Percentiles rank a stretch among this genome's conserved stretches.
phyloP scores from a whole-genome alignment of 1,140 invertebrate genomes.

The Sipha flava region DNA sequence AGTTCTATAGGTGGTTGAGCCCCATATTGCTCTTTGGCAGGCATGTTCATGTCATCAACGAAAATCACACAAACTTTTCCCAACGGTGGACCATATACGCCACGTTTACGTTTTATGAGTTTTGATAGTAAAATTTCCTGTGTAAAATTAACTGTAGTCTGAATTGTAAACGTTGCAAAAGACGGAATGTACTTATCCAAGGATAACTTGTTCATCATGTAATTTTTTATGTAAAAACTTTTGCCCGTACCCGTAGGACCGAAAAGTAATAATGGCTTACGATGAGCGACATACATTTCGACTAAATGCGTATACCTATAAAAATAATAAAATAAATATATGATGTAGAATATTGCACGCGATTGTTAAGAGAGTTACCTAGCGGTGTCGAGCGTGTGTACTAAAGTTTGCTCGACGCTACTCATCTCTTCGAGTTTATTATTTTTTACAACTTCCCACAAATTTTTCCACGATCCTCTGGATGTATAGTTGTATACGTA shows the following conservation, averaged over 20 bases:
- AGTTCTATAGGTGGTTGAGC: constrained; percentile 85
- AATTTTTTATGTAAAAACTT: constrained; percentile 79
- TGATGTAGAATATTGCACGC: not conserved
- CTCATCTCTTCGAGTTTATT: constrained; percentile 53
- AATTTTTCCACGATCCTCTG: constrained; percentile 70
- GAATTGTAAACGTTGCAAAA: constrained; percentile 81
- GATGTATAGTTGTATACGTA: constrained; percentile 64
- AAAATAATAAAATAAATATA: not conserved
- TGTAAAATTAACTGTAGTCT: constrained; percentile 68
- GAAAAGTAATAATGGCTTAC: constrained; percentile 65
- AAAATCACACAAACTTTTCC: constrained; percentile 72
- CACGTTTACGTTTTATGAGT: constrained; percentile 53
- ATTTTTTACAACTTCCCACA: constrained; percentile 55
- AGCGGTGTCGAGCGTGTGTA: constrained; percentile 77
- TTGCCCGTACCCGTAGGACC: constrained; percentile 91
- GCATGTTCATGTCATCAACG: constrained; percentile 91
- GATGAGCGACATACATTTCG: constrained; percentile 57
- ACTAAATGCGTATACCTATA: constrained; percentile 50
- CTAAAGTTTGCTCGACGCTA: constrained; percentile 64
- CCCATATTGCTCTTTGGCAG: constrained; percentile 73
- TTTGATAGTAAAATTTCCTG: constrained; percentile 82
- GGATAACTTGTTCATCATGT: constrained; percentile 67
- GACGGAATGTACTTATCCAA: constrained; percentile 65
- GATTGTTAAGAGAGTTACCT: constrained; percentile 49
- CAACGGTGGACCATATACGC: constrained; percentile 69